A percentile compares a stretch with the other conserved stretches of the same genome.
Conservation (phyloP, 2,113 vertebrate species). For the Tragulus kanchil region DNA sequence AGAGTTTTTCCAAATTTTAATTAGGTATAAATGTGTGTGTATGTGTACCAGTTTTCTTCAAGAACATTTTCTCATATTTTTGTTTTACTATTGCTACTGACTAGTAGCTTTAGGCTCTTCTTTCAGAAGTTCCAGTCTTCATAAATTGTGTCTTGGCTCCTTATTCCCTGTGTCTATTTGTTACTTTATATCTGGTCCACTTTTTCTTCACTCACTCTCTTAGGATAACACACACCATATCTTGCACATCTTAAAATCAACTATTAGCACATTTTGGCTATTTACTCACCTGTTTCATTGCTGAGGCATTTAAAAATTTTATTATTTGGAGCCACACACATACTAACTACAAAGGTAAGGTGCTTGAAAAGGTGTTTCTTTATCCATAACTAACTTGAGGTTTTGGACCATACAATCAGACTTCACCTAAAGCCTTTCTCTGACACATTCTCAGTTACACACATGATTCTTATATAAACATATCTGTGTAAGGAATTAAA, state of each 20-base stretch:
- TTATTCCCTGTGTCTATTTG: background rate
- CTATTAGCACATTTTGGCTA: background rate
- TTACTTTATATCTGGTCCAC: background rate
- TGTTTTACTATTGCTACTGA: background rate
- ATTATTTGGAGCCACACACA: background rate
- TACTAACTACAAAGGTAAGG: constrained; percentile 12
- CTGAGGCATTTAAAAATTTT: background rate
- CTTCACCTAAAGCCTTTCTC: background rate
- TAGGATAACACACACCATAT: background rate
- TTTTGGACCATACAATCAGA: constrained; percentile 11
- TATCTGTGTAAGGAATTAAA: constrained; percentile 40
- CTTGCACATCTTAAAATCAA: background rate
- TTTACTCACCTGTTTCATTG: constrained; percentile 3
- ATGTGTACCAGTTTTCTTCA: background rate
- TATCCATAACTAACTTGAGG: background rate
- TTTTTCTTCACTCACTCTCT: constrained; percentile 37
- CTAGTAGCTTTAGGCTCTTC: background rate
- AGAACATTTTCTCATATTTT: background rate
- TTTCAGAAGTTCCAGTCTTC: background rate
- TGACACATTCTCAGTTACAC: background rate
- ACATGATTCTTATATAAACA: constrained; percentile 6
- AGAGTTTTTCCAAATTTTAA: background rate
- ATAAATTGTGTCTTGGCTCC: background rate
- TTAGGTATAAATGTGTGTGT: background rate
- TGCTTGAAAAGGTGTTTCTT: background rate